These are phyloP conservation scores for Cryptomyrus ogoouensis DNA, from an alignment of 2,113 vertebrate species.

Conservation along the genomic window DNA sequence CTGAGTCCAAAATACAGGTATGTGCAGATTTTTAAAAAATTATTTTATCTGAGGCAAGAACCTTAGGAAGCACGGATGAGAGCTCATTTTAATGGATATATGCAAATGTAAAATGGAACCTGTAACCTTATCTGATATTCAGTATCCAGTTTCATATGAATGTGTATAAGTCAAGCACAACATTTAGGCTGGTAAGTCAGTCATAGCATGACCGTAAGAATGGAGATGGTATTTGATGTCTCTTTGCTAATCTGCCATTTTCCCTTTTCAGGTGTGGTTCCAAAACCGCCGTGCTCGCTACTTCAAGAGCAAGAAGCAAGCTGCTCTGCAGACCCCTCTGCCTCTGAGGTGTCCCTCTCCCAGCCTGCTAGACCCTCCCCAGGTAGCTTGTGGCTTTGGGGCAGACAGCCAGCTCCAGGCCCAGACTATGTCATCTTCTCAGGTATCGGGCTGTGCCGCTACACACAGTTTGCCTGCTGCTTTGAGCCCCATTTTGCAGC, in stretches of 20 bases:
- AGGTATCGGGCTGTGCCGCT: not conserved
- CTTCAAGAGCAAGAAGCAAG: constrained; percentile 65
- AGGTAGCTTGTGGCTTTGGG: constrained; percentile 20
- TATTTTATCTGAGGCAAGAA: not conserved
- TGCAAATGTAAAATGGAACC: not conserved
- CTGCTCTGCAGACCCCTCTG: constrained; percentile 17
- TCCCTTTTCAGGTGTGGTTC: constrained; percentile 72
- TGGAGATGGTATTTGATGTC: not conserved
- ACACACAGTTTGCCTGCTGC: not conserved
- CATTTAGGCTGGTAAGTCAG: not conserved
- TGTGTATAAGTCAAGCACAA: not conserved
- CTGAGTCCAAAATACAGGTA: constrained; percentile 79
- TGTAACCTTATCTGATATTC: not conserved
- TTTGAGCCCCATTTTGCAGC: not conserved
- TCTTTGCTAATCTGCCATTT: not conserved
- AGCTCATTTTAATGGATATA: not conserved
- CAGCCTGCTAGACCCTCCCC: constrained; percentile 36
- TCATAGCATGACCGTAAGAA: not conserved
- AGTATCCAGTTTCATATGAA: not conserved
- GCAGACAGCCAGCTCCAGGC: not conserved
- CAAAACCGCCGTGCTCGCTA: constrained; percentile 74
- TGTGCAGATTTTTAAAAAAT: not conserved
- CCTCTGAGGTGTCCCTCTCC: constrained; percentile 19
- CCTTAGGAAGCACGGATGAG: not conserved
- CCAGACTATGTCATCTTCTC: not conserved